Evolutionary conservation across 2,113 vertebrate species (phyloP), one percentile per base, ranked within the genome.

Genomic region (Proteles cristata): DNA sequence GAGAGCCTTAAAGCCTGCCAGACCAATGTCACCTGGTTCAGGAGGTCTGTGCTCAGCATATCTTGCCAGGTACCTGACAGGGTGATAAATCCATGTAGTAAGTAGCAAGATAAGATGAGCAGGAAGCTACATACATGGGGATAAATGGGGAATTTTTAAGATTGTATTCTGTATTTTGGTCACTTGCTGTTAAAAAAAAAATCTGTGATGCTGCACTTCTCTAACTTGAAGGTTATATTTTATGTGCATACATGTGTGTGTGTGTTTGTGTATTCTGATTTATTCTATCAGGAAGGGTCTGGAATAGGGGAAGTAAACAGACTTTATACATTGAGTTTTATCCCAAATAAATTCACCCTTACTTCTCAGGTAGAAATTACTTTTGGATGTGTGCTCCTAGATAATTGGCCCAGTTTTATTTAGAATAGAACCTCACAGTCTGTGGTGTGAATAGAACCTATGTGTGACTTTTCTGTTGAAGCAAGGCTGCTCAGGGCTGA

Each of bases 371-470:
- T 85, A 93, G 50, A 88, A 77, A 66, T 88, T 96, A 61, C 85
- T 96, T 97, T 97, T 88, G 88, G 65, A 66, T 81, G 15, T 85
- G 66, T 95, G 71, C 17, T 95, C 58, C 8, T 90, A 50, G 33
- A 35, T 79, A 43, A 66, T 63, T 96, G 81, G 39, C 77, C 76
- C 35, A 84, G 69, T 93, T 95, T 96, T 73, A 86, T 80, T 93
- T 93, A 63, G 55, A 86, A 83, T 61, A 82, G 68, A 93, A 92
- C 53, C 33, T 85, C 17, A 71, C 17, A 61, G 45, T 95, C 58
- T 85, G 55, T 76, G 45, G 33, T 71, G 45, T 81, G 90, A 96
- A 89, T 26, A 68, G 61, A 82, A 89, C 6, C 14, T 90, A 14
- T 8, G 11, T 0, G 2, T 88, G 71, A 93, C 65, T 31, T 9